These are phyloP conservation scores for Drosophila prostipennis DNA, from an alignment of 2,888 invertebrate species.

Conservation along the genomic window DNA sequence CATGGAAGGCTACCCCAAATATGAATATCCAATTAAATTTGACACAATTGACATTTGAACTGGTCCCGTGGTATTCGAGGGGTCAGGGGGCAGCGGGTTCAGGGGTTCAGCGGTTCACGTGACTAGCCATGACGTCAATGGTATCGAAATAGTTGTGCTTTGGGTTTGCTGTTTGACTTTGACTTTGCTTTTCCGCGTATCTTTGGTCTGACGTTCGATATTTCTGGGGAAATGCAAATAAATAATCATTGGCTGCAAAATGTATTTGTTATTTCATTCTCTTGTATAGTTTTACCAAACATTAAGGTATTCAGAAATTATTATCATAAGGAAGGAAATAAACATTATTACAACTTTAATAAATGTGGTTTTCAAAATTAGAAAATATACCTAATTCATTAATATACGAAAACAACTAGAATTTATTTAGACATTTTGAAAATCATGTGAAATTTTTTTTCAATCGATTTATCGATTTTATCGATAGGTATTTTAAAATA, in stretches of 20 bases:
- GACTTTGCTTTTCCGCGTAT: constrained; percentile 5
- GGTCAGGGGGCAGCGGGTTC: background rate
- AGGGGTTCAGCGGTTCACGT: constrained; percentile 17
- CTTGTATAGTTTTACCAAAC: no score
- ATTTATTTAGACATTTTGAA: no score
- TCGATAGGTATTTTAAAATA: no score
- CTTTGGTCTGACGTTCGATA: constrained; percentile 17
- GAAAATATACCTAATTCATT: no score
- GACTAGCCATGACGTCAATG: constrained; percentile 27
- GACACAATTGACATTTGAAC: constrained; percentile 45
- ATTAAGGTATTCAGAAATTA: no score
- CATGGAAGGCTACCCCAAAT: constrained; percentile 21
- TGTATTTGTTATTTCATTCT: background rate
- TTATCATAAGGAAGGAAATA: no score
- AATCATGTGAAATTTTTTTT: no score
- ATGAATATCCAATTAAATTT: constrained; percentile 40
- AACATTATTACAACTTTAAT: no score
- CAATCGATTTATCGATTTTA: background rate
- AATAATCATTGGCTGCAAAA: constrained; percentile 39
- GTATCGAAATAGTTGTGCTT: constrained; percentile 7
- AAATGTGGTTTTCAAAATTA: background rate
- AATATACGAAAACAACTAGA: no score
- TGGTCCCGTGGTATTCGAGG: background rate
- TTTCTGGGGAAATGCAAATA: constrained; percentile 60
- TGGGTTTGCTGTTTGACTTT: background rate